Base-by-base conservation (phyloP, 1,140 invertebrate species). In the Bombus cullumanus region DNA sequence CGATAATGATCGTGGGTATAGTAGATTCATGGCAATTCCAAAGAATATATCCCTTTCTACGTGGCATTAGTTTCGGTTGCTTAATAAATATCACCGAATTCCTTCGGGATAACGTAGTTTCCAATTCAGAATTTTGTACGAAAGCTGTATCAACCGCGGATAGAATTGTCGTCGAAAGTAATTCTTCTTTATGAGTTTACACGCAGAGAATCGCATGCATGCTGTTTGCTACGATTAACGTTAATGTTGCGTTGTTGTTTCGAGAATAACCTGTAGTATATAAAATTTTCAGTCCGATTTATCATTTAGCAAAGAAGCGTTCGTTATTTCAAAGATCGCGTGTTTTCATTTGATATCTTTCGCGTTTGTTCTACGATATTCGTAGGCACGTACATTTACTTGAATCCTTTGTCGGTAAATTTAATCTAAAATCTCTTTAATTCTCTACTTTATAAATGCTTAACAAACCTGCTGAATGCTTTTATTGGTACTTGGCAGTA, bases 1-100 rank as follows among this genome's bases (percentile, higher is more conserved):
- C 80, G 87, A 74, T 81, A 78, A 89, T 77, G 86, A 84, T 69
- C 62, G 37, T 39, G 64, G 69, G 77, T 81, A 41, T 89, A 87
- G 80, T 85, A 85, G 81, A 84, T 87, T 82, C 88, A 31, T 83
- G 88, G 41, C 87, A 89, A 87, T 87, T 89, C 31, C 57, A 64
- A 84, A 84, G 34, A 72, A 74, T 41, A 87, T 69, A 59, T 66
- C 31, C 53, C 83, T 31, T 85, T 57, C n/a, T 64, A 41, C 41
- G 59, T 43, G 39, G 28, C 77, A 73, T 77, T 77, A 68, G n/a
- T 85, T 76, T 62, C 66, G 31, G 62, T 76, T 78, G 75, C 47
- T 84, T 76, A 72, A 62, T 76, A 72, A 62, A 81, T 81, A 85
- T 66, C 75, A 37, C 22, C 31, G 39, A 85, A 72, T 77, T 74